These are phyloP conservation scores for Oxygymnocypris stewartii DNA, from an alignment of 2,113 vertebrate species.

Conservation along the genomic window DNA sequence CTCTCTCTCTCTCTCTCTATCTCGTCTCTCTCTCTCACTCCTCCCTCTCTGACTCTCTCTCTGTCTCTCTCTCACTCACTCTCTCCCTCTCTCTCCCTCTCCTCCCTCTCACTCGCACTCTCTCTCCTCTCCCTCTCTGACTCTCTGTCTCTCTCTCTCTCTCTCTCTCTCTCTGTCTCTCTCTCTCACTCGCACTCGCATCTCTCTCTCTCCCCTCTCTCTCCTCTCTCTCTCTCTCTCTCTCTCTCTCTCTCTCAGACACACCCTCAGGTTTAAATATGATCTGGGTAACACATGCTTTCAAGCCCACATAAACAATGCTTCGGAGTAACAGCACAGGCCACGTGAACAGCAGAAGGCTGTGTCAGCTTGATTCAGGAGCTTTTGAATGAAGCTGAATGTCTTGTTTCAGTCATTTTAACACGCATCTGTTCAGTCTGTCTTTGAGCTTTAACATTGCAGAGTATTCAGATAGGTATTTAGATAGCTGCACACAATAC, in stretches of 20 bases:
- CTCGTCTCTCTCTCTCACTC: too few species aligned
- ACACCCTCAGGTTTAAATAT: not conserved
- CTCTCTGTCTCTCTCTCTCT: too few species aligned
- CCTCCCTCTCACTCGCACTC: too few species aligned
- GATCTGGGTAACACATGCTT: not conserved
- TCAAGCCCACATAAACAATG: not conserved
- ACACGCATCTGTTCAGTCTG: not conserved
- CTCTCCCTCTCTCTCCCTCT: too few species aligned
- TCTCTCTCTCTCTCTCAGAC: not conserved
- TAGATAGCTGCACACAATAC: not conserved
- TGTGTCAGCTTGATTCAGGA: constrained; percentile 34
- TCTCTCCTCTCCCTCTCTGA: too few species aligned
- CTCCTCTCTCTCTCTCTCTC: not conserved
- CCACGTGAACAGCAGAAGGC: not conserved
- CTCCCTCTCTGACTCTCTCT: too few species aligned
- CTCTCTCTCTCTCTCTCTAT: too few species aligned
- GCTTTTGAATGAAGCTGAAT: not conserved
- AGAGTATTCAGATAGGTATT: not conserved
- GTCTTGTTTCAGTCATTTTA: not conserved
- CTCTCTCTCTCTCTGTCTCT: too few species aligned
- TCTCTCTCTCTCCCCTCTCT: not conserved
- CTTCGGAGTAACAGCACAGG: not conserved
- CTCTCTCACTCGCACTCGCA: too few species aligned
- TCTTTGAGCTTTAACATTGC: not conserved
- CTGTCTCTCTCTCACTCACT: too few species aligned